Evolutionary conservation across 92 coral and sea anemone species (phyloP).

Genomic region (Galaxea fascicularis): DNA sequence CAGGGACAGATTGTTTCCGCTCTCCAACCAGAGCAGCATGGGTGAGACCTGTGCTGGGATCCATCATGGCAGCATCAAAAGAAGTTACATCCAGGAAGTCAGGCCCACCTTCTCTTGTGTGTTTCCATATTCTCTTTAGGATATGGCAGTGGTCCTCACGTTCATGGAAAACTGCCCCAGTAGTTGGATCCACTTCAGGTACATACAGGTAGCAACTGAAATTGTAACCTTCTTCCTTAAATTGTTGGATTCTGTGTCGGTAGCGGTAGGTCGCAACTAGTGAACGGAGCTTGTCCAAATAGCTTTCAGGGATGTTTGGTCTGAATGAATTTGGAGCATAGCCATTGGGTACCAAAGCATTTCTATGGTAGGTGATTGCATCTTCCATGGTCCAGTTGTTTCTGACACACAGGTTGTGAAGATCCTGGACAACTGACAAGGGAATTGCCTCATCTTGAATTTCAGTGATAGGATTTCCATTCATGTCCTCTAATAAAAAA

Average conservation of each 20-base stretch:
- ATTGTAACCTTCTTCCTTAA: constrained; percentile 26
- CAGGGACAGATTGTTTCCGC: constrained; percentile 69
- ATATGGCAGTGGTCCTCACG: constrained; percentile 67
- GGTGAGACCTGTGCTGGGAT: constrained; percentile 71
- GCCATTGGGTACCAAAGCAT: constrained; percentile 63
- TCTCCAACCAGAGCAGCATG: constrained; percentile 67
- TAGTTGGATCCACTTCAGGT: constrained; percentile 64
- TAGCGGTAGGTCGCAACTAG: constrained; percentile 64
- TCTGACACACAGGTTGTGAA: constrained; percentile 19
- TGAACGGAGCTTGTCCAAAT: constrained; percentile 51
- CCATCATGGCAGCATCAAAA: constrained; percentile 61
- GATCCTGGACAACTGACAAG: constrained; percentile 26
- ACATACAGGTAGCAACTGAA: constrained; percentile 54
- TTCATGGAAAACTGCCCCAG: constrained; percentile 59
- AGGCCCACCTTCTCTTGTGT: constrained; percentile 64
- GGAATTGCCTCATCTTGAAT: constrained; percentile 68
- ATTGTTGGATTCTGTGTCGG: constrained; percentile 36
- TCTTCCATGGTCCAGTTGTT: constrained; percentile 51
- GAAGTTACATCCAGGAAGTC: constrained; percentile 60
- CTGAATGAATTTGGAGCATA: constrained; percentile 64
- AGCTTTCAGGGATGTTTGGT: constrained; percentile 40
- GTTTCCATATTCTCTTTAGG: constrained; percentile 62
- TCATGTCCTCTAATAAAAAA: too few relatives aligned
- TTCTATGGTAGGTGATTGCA: constrained; percentile 59
- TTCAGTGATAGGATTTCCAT: too few relatives aligned